These are phyloP conservation scores for Heliconius himera DNA, from an alignment of 1,140 invertebrate genomes.

Conservation along the genomic window DNA sequence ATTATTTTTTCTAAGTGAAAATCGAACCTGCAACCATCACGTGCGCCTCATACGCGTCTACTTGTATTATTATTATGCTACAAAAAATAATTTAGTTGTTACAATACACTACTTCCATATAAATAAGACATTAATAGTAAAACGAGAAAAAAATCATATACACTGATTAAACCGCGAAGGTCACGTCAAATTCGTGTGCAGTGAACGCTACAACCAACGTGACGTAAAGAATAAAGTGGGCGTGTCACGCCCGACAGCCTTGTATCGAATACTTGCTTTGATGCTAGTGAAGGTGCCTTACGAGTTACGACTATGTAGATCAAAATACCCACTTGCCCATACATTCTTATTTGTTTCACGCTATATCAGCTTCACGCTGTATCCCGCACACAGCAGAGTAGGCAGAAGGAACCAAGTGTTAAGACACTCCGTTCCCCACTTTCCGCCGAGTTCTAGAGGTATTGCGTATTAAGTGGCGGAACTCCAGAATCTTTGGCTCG, in stretches of 20 bases:
- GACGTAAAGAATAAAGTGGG: slow-evolving; percentile 38
- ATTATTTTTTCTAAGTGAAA: too few species aligned
- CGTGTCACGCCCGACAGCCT: slow-evolving; percentile 38
- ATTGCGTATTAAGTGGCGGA: too few species aligned
- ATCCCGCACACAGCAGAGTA: too few species aligned
- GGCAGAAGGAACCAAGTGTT: too few species aligned
- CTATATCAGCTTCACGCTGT: too few species aligned
- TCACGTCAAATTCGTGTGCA: slow-evolving; percentile 24
- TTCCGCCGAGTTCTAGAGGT: too few species aligned
- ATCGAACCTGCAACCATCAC: too few species aligned
- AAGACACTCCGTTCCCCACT: too few species aligned
- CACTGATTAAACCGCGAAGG: slow-evolving; percentile 15
- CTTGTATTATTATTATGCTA: too few species aligned
- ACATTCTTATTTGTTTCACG: slow-evolving; percentile 13
- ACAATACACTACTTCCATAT: not conserved
- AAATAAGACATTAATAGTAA: not conserved
- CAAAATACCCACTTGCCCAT: slow-evolving; percentile 17
- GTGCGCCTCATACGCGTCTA: too few species aligned
- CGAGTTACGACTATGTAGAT: slow-evolving; percentile 24
- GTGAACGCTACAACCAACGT: slow-evolving; percentile 16
- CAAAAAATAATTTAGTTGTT: not conserved
- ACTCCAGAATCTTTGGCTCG: too few species aligned
- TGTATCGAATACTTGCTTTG: slow-evolving; percentile 20
- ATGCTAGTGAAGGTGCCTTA: slow-evolving; percentile 21
- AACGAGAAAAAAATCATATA: not conserved